Evolutionary conservation across 2,888 invertebrate genomes (phyloP), one percentile per base, ranked within the genome.

Genomic region (Adelphocoris suturalis): DNA sequence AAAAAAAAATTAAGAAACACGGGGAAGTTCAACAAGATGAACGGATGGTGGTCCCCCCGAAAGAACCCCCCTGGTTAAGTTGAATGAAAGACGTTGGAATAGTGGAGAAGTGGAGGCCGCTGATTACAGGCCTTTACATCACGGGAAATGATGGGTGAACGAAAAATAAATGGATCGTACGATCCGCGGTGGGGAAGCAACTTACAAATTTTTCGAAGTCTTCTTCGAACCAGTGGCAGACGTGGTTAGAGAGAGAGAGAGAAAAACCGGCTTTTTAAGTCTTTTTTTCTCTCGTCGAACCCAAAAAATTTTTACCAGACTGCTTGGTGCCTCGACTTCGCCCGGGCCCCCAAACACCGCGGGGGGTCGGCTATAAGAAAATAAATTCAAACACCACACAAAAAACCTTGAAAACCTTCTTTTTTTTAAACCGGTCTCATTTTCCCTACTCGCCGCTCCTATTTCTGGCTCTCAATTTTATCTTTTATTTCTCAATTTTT

Each of bases 51-150:
- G 68, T 68, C 68, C 61, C 61, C 61, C 12, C 19, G 23, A 23
- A 68, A 23, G 23, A 12, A 12, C 3, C 16, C 14, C 16, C 12
- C 14, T 14, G 52, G 52, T 13, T 13, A 52, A 11, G 3, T 52
- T 14, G 14, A 52, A 14, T 13, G 52, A 52, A 11, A 52, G 37
- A 37, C 2, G 37, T 37, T 57, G 57, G 16, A 16, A n/a, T n/a
- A 57, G n/a, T 16, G 16, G n/a, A 7, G 57, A 16, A 14, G 57
- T 0, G 68, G 68, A n/a, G 61, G 19, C 68, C 68, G 68, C 68
- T 68, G 68, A 68, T 68, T 68, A 68, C 68, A 68, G 68, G 19
- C 68, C 68, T 68, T 68, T 68, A 68, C 68, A 68, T 68, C 68
- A 23, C 23, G 68, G 68, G 23, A 68, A 23, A n/a, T n/a, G 68